phyloP scores from a whole-genome alignment of 2,888 invertebrate genomes.

The Eristalinus aeneus region DNA sequence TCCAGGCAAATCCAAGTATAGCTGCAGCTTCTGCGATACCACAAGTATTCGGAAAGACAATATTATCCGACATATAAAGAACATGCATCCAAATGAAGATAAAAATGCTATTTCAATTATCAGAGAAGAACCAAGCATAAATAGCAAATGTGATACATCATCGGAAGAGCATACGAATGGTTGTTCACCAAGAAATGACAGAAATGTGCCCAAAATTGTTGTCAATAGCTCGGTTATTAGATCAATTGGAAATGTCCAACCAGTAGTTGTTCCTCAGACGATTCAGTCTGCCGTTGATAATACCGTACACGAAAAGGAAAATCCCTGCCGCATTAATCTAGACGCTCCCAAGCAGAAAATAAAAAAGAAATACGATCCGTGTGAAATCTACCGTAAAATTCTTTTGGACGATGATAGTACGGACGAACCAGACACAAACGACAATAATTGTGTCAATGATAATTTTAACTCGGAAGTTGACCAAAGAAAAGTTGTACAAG shows the following conservation, averaged over 20 bases:
- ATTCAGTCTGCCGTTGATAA: slow-evolving; percentile 58
- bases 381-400: slow-evolving; percentile 76
- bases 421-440: slow-evolving; percentile 71
- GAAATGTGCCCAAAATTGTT: slow-evolving; percentile 60
- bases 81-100: slow-evolving; percentile 85
- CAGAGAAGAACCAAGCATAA: neutral
- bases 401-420: slow-evolving; percentile 72
- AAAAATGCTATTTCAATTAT: slow-evolving; percentile 72
- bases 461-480: slow-evolving; percentile 58
- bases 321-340: slow-evolving; percentile 32
- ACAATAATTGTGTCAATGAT: slow-evolving; percentile 51
- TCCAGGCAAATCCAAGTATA: slow-evolving; percentile 86
- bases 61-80: slow-evolving; percentile 87
- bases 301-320: slow-evolving; percentile 51
- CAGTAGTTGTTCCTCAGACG: slow-evolving; percentile 74
- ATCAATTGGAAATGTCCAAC: slow-evolving; percentile 78
- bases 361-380: slow-evolving; percentile 74
- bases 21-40: slow-evolving; percentile 87
- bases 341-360: slow-evolving; percentile 44
- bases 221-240: slow-evolving; percentile 77
- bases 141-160: neutral
- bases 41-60: slow-evolving; percentile 90
- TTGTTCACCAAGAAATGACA: neutral
- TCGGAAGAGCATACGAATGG: neutral
- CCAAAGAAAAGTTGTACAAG: slow-evolving; percentile 37